Evolutionary conservation across 2,888 invertebrate genomes (phyloP).

Genomic region (Corbicula japonica): DNA sequence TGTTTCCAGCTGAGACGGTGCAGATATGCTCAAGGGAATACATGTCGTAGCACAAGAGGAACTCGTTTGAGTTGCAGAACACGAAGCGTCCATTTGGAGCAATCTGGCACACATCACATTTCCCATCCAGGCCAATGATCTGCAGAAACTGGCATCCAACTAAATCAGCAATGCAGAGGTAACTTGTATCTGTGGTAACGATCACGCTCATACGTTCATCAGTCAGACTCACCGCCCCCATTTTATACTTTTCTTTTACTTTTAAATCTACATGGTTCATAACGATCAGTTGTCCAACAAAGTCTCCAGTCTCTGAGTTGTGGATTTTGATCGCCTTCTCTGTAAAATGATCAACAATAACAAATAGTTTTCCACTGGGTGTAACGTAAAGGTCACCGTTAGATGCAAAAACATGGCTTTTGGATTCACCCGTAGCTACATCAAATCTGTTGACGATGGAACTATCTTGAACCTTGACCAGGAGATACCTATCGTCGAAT

Average conservation of each 20-base stretch:
- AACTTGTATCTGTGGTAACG: slow-evolving; percentile 82
- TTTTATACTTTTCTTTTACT: slow-evolving; percentile 81
- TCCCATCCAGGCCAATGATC: slow-evolving; percentile 81
- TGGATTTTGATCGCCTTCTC: slow-evolving; percentile 85
- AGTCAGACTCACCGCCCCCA: slow-evolving; percentile 76
- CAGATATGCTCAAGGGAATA: slow-evolving; percentile 78
- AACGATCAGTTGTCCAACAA: slow-evolving; percentile 84
- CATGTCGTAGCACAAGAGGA: slow-evolving; percentile 81
- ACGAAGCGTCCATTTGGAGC: slow-evolving; percentile 81
- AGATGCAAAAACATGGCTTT: slow-evolving; percentile 79
- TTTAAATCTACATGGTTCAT: slow-evolving; percentile 82
- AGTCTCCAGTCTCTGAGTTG: slow-evolving; percentile 79
- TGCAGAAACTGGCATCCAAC: slow-evolving; percentile 79
- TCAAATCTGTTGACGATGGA: slow-evolving; percentile 79
- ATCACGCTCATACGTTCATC: slow-evolving; percentile 80
- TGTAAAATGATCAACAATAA: slow-evolving; percentile 83
- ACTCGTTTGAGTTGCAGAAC: slow-evolving; percentile 82
- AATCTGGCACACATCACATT: slow-evolving; percentile 79
- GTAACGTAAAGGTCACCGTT: slow-evolving; percentile 83
- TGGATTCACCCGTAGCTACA: slow-evolving; percentile 78
- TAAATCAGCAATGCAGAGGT: slow-evolving; percentile 83
- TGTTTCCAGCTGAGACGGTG: slow-evolving; percentile 74
- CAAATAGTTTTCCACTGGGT: slow-evolving; percentile 78
- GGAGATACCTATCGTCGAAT: slow-evolving; percentile 73
- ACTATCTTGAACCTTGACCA: slow-evolving; percentile 78